These are phyloP conservation scores for Euthynnus affinis DNA, from an alignment of 2,797 vertebrate genomes.

Conservation along the genomic window DNA sequence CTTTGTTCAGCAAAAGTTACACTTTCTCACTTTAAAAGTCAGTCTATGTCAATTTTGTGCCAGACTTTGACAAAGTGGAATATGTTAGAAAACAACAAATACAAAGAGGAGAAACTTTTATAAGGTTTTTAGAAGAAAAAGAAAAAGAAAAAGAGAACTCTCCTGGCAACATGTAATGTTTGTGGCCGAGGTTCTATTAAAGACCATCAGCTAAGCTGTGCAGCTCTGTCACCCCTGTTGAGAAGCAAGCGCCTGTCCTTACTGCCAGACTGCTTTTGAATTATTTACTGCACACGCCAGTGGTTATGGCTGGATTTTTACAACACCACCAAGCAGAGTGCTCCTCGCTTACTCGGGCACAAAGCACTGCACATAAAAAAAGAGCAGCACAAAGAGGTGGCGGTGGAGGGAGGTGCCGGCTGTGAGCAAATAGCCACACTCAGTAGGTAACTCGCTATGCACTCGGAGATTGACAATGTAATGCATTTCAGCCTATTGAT, in stretches of 20 bases:
- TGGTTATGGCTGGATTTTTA: conserved; percentile 75
- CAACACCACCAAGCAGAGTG: conserved; percentile 69
- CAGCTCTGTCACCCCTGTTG: conserved; percentile 74
- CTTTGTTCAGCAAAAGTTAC: not conserved
- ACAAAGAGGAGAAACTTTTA: not conserved
- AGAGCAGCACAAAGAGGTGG: conserved; percentile 53
- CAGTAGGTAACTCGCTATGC: conserved; percentile 47
- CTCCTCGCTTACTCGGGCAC: conserved; percentile 60
- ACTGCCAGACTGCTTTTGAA: conserved; percentile 80
- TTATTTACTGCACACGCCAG: conserved; percentile 79
- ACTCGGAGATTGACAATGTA: conserved; percentile 36
- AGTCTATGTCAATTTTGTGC: not conserved
- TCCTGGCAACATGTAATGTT: conserved; percentile 21
- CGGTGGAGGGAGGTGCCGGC: conserved; percentile 18
- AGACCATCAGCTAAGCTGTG: conserved; percentile 66
- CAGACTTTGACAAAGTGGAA: conserved; percentile 8
- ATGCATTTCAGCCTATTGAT: conserved; percentile 43
- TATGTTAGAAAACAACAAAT: not conserved
- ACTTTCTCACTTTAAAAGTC: conserved; percentile 7
- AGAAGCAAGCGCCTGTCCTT: conserved; percentile 68
- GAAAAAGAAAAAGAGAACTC: not conserved
- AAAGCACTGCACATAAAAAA: conserved; percentile 50
- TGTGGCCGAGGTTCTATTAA: conserved; percentile 46
- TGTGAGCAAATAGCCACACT: conserved; percentile 63
- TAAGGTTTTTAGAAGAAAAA: conserved; percentile 1